A percentile compares a stretch with the other conserved stretches of the same genome.
Conservation (phyloP, 1,140 invertebrate genomes). For the Drosophila simulans region DNA sequence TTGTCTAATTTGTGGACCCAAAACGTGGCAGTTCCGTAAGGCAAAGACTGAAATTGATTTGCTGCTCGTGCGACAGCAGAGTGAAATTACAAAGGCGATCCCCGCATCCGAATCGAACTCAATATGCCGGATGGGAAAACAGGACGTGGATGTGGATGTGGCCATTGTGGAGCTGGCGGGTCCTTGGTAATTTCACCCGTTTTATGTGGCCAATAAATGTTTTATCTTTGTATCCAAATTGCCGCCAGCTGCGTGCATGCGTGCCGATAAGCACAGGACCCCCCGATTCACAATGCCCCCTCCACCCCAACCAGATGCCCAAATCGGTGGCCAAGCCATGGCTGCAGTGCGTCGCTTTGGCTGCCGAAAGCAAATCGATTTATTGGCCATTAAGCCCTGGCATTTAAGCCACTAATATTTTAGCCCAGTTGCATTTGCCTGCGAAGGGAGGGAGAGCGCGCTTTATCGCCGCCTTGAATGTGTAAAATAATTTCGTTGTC, state of each 20-base stretch:
- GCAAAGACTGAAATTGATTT: conserved; percentile 61
- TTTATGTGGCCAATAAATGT: conserved; percentile 81
- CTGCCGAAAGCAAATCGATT: conserved; percentile 67
- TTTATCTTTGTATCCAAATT: conserved; percentile 80
- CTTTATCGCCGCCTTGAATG: conserved; percentile 55
- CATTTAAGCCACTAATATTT: conserved; percentile 69
- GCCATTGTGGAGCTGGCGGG: conserved; percentile 37
- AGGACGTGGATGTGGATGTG: conserved; percentile 45
- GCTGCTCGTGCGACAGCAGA: conserved; percentile 23
- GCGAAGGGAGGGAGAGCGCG: background rate
- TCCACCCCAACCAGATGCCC: too few relatives aligned
- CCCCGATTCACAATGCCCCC: too few relatives aligned
- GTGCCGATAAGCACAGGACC: conserved; percentile 68
- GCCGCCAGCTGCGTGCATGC: conserved; percentile 77
- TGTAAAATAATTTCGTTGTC: conserved; percentile 56
- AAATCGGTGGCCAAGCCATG: conserved; percentile 6
- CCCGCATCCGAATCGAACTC: conserved; percentile 30
- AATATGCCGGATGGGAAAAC: conserved; percentile 20
- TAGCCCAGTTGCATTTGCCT: conserved; percentile 67
- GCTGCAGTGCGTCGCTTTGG: conserved; percentile 49
- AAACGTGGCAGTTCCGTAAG: conserved; percentile 1
- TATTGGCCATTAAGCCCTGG: conserved; percentile 71
- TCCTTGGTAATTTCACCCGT: conserved; percentile 70
- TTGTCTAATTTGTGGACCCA: conserved; percentile 64
- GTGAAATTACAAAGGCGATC: conserved; percentile 60